Evolutionary conservation across 2,888 invertebrate species (phyloP), one percentile per base, ranked within the genome.

Genomic region (Leptopterna dolabrata): DNA sequence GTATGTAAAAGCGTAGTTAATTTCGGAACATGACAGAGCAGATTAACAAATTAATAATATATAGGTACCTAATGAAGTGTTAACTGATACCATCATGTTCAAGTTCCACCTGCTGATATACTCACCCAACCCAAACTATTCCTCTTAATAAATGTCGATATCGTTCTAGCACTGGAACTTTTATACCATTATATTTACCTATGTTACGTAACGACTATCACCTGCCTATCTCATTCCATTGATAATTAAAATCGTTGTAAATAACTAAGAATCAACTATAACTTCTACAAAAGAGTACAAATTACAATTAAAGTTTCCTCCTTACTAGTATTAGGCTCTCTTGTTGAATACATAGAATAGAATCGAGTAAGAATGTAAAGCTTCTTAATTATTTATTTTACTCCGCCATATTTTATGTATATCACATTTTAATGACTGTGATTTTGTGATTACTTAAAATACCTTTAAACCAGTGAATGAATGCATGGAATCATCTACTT

Each of bases 201-300:
- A 51, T n/a, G 51, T 51, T 11, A n/a, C n/a, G n/a, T n/a, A 51
- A 51, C n/a, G 51, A n/a, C 36, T 45, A 14, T 51, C 51, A n/a
- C 16, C n/a, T 51, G 51, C n/a, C 51, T 63, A 63, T 63, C 63
- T 63, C 63, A 24, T 63, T 24, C 63, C 63, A 63, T 24, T 63
- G 63, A 9, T 24, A 24, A 24, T n/a, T 51, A 51, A 51, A n/a
- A 14, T 51, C 51, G 16, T 51, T 51, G n/a, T 51, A 63, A 19
- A 63, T 63, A 4, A 11, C 63, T 19, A 63, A 63, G 63, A 63
- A 63, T 24, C 24, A 24, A 24, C 19, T 24, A 24, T 19, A 19
- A 63, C 63, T 73, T 73, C 73, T 73, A 41, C 73, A 41, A 73
- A 73, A 73, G 41, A 78, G 78, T 78, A 78, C 78, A 78, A 78